phyloP scores from a whole-genome alignment of 2,797 vertebrate genomes.

The Dallia pectoralis region DNA sequence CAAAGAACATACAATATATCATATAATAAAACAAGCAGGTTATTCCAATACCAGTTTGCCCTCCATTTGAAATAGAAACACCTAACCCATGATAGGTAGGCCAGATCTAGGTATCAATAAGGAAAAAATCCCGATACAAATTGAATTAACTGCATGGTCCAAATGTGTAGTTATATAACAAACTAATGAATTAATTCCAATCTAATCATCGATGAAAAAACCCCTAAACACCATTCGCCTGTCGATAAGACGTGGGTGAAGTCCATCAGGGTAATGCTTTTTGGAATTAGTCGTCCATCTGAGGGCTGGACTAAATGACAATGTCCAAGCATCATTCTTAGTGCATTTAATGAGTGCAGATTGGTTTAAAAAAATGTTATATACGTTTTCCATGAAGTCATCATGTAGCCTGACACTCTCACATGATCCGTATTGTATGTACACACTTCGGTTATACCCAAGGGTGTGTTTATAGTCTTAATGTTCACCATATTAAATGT shows the following conservation, averaged over 20 bases:
- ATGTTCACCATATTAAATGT: conserved; percentile 3
- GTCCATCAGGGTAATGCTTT: conserved; percentile 45
- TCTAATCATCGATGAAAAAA: conserved; percentile 1
- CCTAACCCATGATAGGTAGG: background rate
- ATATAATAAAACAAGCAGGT: background rate
- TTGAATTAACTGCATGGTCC: background rate
- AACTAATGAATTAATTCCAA: background rate
- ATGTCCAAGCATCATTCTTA: background rate
- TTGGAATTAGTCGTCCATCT: conserved; percentile 36
- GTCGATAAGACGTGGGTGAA: conserved; percentile 53
- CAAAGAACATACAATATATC: background rate
- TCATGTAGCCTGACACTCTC: background rate
- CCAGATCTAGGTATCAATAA: background rate
- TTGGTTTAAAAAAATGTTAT: background rate
- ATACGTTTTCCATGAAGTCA: background rate
- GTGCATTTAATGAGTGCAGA: background rate
- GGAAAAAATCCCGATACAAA: background rate
- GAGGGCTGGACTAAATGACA: background rate
- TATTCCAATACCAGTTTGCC: background rate
- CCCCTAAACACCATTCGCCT: conserved; percentile 39
- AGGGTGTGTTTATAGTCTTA: background rate
- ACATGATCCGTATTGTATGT: background rate
- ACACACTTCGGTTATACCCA: background rate
- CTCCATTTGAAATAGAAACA: background rate
- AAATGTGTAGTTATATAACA: background rate